Base-by-base conservation (phyloP, 2,888 invertebrate genomes). In the Smittia sp. region DNA sequence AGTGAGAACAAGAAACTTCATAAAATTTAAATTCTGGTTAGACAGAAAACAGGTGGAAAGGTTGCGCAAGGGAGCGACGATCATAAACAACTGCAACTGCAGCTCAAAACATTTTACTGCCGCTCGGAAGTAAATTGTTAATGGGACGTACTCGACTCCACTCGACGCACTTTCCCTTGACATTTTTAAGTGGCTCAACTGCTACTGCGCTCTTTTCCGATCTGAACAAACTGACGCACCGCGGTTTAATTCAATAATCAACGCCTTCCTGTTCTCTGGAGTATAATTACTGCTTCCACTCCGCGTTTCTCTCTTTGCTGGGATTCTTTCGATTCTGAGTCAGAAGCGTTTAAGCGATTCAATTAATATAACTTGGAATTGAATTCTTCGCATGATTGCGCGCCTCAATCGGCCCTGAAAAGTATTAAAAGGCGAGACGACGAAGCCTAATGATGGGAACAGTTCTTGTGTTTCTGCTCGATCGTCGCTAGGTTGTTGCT, bases 161-260 rank as follows among this genome's bases (percentile, higher is more conserved):
- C 15, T 46, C 18, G 52, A 46, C 52, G 39, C 11, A 39, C 39
- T 9, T 7, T 39, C 7, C 4, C 18, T 13, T 6, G 7, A 46
- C 4, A 3, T 15, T 15, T 3, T 46, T 3, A 15, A 18, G 52
- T 6, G 18, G 2, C 4, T 46, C n/a, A 46, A 46, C 11, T 39
- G 11, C 3, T 15, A n/a, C 18, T 13, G 52, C 18, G 11, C 52
- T 15, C 52, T 39, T 39, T 39, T 9, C 52, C 32, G 32, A 32
- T 32, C 32, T 32, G 9, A 32, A 32, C n/a, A 58, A 58, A 22
- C 18, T 24, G 9, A 25, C 24, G 11, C 27, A 11, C 25, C 13
- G 27, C n/a, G n/a, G 24, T 22, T 67, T 67, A 67, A 67, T 67
- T 67, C 25, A 67, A 67, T 67, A 67, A 67, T 67, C 67, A 67